Base-by-base conservation (phyloP, 2,113 vertebrate species). In the Melanerpes aurifrons region DNA sequence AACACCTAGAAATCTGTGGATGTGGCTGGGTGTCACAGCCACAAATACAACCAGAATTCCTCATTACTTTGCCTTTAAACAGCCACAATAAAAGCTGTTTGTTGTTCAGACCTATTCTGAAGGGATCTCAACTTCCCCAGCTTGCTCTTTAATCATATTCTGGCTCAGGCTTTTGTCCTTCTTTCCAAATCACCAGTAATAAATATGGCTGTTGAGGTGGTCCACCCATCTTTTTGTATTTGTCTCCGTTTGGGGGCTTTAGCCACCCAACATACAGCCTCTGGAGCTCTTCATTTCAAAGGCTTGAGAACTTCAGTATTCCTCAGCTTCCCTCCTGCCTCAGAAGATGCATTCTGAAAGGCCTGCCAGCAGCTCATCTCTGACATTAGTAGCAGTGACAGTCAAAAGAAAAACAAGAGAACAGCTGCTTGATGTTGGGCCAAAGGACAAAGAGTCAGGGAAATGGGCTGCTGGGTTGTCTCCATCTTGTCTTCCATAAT, bases 101-200 rank as follows among this genome's bases (percentile, higher is more conserved):
- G n/a, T 87, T 92, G 89, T 53, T 87, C 75, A 82, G 47, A 92
- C 77, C 75, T 74, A 92, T 91, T 93, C 78, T 91, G 82, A 93
- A 80, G 53, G 64, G 87, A 24, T 63, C 61, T 71, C 37, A 92
- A 64, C 40, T 92, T 86, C 48, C 71, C 57, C 82, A 68, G 40
- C 26, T 92, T 50, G 7, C 84, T 56, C 91, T 76, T 93, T 87
- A 93, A 96, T 96, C 92, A 93, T 86, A 21, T 29, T n/a, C 82
- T 94, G 91, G 79, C 84, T 74, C 73, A 77, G 2, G 2, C 3
- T 9, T 89, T 64, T 29, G 25, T 58, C 48, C 64, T 93, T 47
- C 22, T 28, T 91, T 96, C 94, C 94, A 89, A 87, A 78, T 63
- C 6, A 13, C 78, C 67, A 25, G 19, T 21, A 77, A 86, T 82